A percentile compares a stretch with the other conserved stretches of the same genome.
These are phyloP conservation scores for Aspidiotus rigidus DNA, from an alignment of 2,888 invertebrate genomes.

Conservation along the genomic window DNA sequence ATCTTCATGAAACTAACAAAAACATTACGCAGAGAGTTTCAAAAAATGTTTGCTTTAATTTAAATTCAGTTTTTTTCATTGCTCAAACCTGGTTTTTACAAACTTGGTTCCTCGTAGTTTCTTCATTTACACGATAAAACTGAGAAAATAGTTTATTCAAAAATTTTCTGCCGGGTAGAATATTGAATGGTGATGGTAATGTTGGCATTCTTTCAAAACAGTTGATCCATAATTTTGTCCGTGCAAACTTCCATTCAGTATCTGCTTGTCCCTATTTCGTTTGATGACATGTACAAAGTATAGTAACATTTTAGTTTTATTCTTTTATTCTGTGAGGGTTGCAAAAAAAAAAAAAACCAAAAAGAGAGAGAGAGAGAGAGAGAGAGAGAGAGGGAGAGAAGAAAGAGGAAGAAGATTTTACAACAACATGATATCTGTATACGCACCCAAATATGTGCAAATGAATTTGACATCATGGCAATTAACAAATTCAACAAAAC, in stretches of 20 bases:
- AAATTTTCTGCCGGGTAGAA: constrained; percentile 59
- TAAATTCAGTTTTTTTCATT: not conserved
- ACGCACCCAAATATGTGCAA: constrained; percentile 74
- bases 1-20: not conserved
- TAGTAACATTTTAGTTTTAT: too few relatives aligned
- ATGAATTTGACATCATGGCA: constrained; percentile 97
- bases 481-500: constrained; percentile 87
- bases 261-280: constrained; percentile 73
- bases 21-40: not conserved
- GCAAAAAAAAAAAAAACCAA: constrained; percentile 8
- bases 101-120: not conserved
- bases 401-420: not conserved
- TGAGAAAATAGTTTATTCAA: not conserved
- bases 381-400: too few relatives aligned
- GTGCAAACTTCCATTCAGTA: constrained; percentile 92
- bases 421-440: not conserved
- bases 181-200: constrained; percentile 86
- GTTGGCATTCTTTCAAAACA: constrained; percentile 89
- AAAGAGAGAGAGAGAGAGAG: not conserved
- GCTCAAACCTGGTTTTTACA: not conserved
- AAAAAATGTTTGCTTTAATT: not conserved
- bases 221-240: constrained; percentile 89
- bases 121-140: too few relatives aligned
- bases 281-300: too few relatives aligned
- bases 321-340: too few relatives aligned